phyloP scores from a whole-genome alignment of 2,113 vertebrate species.

The Dipodomys spectabilis region DNA sequence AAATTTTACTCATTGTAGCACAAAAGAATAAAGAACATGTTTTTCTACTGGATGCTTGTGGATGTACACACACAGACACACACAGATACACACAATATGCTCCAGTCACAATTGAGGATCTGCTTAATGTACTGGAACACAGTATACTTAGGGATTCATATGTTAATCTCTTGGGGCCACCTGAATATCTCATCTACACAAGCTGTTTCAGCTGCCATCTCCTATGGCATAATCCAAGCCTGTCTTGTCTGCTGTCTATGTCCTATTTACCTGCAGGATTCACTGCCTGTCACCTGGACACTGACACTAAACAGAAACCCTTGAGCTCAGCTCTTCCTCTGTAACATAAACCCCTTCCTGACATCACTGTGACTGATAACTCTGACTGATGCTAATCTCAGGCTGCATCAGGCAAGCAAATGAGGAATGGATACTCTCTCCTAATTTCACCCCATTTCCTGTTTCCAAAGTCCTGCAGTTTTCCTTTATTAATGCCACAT shows the following conservation, averaged over 20 bases:
- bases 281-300: background rate
- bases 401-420: too few species aligned
- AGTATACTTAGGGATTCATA: fast-evolving
- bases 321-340: background rate
- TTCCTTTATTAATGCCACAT: too few species aligned
- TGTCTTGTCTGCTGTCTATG: background rate
- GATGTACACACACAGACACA: too few species aligned
- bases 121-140: background rate
- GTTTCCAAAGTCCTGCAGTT: too few species aligned
- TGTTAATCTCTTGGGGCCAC: too few species aligned
- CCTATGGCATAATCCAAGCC: background rate
- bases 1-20: background rate
- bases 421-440: too few species aligned
- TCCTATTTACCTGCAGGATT: too few species aligned
- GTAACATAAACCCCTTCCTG: background rate
- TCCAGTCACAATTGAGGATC: background rate
- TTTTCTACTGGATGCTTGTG: background rate
- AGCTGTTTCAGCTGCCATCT: background rate
- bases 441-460: too few species aligned
- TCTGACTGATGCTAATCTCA: too few species aligned
- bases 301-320: background rate
- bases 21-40: background rate
- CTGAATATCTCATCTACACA: background rate
- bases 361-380: background rate
- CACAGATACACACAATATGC: background rate